Evolutionary conservation across 2,113 vertebrate genomes (phyloP).

Genomic region (Spea bombifrons): DNA sequence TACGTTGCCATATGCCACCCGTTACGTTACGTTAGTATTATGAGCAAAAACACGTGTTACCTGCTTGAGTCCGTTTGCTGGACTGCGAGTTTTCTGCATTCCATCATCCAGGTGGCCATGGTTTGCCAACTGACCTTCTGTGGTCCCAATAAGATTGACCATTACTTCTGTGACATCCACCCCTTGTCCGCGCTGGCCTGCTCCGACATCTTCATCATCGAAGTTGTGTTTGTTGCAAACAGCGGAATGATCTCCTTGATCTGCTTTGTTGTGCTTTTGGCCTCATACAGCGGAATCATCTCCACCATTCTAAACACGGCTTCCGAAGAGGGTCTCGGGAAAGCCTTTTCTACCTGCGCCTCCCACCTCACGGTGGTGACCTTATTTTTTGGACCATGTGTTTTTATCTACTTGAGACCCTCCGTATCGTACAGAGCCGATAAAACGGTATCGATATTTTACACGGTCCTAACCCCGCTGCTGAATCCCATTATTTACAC

Average conservation of each 20-base stretch:
- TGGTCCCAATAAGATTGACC: constrained; percentile 27
- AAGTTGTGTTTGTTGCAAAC: constrained; percentile 35
- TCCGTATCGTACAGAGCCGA: constrained; percentile 22
- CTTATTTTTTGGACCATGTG: constrained; percentile 32
- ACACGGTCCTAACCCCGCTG: constrained; percentile 31
- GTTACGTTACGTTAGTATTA: constrained; percentile 25
- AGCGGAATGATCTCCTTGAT: constrained; percentile 28
- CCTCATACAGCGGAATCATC: constrained; percentile 30
- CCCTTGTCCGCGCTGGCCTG: constrained; percentile 36
- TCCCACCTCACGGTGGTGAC: constrained; percentile 36
- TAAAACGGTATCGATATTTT: constrained; percentile 37
- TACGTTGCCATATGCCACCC: constrained; percentile 39
- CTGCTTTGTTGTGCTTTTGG: constrained; percentile 23
- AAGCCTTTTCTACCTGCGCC: constrained; percentile 39
- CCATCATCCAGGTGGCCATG: constrained; percentile 23
- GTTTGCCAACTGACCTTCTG: constrained; percentile 36
- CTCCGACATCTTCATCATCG: constrained; percentile 32
- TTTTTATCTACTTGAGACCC: constrained; percentile 39
- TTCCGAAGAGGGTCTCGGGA: constrained; percentile 10
- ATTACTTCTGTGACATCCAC: constrained; percentile 45
- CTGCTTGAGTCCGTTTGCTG: constrained; percentile 26
- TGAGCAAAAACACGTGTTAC: constrained; percentile 13
- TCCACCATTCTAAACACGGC: constrained; percentile 20
- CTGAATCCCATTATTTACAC: constrained; percentile 41
- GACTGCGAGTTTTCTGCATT: constrained; percentile 25